A percentile compares a stretch with the other conserved stretches of the same genome.
phyloP scores from a whole-genome alignment of 2,113 vertebrate genomes.

The Brachionichthys hirsutus region DNA sequence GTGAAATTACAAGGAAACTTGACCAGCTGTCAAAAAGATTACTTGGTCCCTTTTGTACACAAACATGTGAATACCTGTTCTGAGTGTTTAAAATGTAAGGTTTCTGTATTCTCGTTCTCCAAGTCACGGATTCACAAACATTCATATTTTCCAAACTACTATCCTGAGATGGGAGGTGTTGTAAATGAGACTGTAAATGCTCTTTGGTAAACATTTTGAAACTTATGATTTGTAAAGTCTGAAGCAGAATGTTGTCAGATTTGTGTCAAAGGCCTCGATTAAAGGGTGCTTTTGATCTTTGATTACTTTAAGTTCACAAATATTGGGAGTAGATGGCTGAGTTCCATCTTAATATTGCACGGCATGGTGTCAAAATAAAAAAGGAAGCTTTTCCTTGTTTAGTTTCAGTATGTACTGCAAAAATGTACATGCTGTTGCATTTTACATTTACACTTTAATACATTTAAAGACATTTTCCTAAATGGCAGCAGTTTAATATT shows the following conservation, averaged over 20 bases:
- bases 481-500: too few relatives aligned
- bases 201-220: conserved; percentile 30
- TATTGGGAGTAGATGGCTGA: too few relatives aligned
- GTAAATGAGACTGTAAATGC: not conserved
- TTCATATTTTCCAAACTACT: not conserved
- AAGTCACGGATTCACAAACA: conserved; percentile 4
- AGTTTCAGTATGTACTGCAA: not conserved
- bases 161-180: not conserved
- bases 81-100: not conserved
- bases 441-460: too few relatives aligned
- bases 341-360: too few relatives aligned
- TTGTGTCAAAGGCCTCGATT: conserved; percentile 44
- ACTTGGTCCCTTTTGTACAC: not conserved
- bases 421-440: too few relatives aligned
- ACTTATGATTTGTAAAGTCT: conserved; percentile 28
- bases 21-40: not conserved
- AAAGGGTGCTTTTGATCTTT: conserved; percentile 53
- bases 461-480: too few relatives aligned
- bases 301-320: not conserved
- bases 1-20: conserved; percentile 3
- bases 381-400: too few relatives aligned
- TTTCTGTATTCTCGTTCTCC: conserved; percentile 6
- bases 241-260: conserved; percentile 12
- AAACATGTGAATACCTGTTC: not conserved
- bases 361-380: too few relatives aligned